Percentiles rank a stretch among this genome's conserved stretches.
These are phyloP conservation scores for Lophius piscatorius DNA, from an alignment of 2,113 vertebrate species.

Conservation along the genomic window DNA sequence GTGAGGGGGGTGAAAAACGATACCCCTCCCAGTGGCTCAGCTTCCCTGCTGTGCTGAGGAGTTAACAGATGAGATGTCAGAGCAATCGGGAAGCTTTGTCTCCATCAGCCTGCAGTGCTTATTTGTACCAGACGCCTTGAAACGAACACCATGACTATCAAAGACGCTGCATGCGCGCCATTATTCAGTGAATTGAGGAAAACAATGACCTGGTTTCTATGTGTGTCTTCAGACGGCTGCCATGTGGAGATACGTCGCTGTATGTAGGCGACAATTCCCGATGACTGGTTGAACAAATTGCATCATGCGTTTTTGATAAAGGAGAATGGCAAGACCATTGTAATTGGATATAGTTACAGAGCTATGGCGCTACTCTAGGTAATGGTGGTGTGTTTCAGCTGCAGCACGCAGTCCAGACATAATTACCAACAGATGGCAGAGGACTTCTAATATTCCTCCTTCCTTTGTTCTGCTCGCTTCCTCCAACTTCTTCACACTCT, in stretches of 20 bases:
- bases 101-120: slow-evolving; percentile 9
- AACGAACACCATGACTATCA: too few species aligned
- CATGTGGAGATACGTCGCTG: too few species aligned
- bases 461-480: slow-evolving; percentile 47
- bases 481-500: slow-evolving; percentile 38
- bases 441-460: slow-evolving; percentile 39
- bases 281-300: slow-evolving; percentile 6
- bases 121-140: slow-evolving; percentile 1
- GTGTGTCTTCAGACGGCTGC: too few species aligned
- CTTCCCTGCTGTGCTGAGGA: slow-evolving; percentile 37
- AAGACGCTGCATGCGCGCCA: too few species aligned
- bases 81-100: slow-evolving; percentile 46
- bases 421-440: slow-evolving; percentile 63
- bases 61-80: slow-evolving; percentile 62
- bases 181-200: not conserved
- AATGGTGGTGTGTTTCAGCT: too few species aligned
- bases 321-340: slow-evolving; percentile 7
- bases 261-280: slow-evolving; percentile 6
- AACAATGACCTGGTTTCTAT: slow-evolving; percentile 20
- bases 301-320: slow-evolving; percentile 17
- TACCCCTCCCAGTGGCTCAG: slow-evolving; percentile 34
- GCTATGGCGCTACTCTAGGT: slow-evolving; percentile 11
- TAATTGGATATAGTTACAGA: slow-evolving; percentile 11
- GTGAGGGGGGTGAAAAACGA: not conserved
- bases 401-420: not conserved